phyloP scores from a whole-genome alignment of 2,113 vertebrate species.

The Gymnocephalus cernua region DNA sequence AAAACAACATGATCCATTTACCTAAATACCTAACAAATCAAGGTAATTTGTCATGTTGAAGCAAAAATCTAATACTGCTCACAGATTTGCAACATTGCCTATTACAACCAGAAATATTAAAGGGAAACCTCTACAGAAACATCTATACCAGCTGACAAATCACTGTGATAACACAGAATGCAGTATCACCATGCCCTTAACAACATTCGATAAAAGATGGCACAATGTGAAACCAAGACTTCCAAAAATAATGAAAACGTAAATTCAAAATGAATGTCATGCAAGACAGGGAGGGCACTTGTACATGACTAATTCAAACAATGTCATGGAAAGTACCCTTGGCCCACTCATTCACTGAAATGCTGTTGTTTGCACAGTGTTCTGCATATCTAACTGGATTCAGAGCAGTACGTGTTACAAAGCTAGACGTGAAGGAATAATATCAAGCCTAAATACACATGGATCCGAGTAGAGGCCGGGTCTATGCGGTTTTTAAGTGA shows the following conservation, averaged over 20 bases:
- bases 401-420: conserved; percentile 46
- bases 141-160: not conserved
- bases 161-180: not conserved
- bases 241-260: not conserved
- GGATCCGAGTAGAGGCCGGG: conserved; percentile 26
- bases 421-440: conserved; percentile 40
- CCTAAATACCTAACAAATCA: not conserved
- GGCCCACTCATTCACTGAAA: conserved; percentile 9
- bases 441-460: conserved; percentile 39
- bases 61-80: not conserved
- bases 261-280: not conserved
- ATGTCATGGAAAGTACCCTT: not conserved
- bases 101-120: not conserved
- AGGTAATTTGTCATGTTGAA: not conserved
- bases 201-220: not conserved
- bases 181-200: not conserved
- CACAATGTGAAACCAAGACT: not conserved
- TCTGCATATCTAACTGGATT: conserved; percentile 42
- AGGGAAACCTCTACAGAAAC: not conserved
- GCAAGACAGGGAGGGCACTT: not conserved
- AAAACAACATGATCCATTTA: not conserved
- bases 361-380: conserved; percentile 36
- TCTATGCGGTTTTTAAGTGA: conserved; percentile 61
- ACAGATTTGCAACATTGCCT: not conserved
- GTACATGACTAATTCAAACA: not conserved